These are phyloP conservation scores for Anguilla pacifica DNA, from an alignment of 2,797 vertebrate species.

Conservation along the genomic window DNA sequence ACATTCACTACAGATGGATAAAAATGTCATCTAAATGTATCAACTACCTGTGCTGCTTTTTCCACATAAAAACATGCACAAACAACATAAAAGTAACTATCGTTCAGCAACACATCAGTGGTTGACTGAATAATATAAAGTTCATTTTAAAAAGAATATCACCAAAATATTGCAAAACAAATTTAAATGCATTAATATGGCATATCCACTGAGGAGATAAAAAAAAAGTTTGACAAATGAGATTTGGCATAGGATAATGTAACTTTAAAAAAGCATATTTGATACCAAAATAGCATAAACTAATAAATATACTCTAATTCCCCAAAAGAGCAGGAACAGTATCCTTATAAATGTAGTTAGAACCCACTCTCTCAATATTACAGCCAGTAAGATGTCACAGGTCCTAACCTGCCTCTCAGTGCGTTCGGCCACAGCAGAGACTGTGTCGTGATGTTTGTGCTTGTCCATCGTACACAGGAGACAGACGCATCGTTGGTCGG, in stretches of 20 bases:
- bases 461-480: neutral
- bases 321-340: neutral
- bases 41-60: neutral
- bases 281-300: neutral
- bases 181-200: too few species aligned
- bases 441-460: constrained; percentile 10
- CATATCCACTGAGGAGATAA: too few species aligned
- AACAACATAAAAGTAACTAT: neutral
- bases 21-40: neutral
- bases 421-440: neutral
- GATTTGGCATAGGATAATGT: too few species aligned
- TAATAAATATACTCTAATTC: neutral
- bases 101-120: neutral
- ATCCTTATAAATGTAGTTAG: neutral
- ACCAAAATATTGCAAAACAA: too few species aligned
- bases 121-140: neutral
- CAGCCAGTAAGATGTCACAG: neutral
- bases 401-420: neutral
- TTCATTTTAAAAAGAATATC: too few species aligned
- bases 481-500: constrained; percentile 16
- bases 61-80: neutral
- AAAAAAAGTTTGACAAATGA: too few species aligned
- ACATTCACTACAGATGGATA: neutral
- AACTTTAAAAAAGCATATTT: too few species aligned
- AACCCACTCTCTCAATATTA: neutral